Conservation (phyloP, 2,113 vertebrate genomes). For the Erythrocebus patas region DNA sequence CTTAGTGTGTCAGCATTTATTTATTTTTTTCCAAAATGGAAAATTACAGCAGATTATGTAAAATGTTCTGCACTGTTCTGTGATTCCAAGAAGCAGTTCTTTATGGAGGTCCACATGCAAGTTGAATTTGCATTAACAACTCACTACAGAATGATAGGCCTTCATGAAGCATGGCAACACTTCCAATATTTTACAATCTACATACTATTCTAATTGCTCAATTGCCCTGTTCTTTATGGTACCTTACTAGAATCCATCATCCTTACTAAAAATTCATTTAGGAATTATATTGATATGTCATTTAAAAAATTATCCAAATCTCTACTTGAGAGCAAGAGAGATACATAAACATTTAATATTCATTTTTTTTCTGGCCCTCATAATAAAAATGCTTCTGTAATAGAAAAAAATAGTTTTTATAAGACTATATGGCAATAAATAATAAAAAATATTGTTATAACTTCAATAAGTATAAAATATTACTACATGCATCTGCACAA, state of each 20-base stretch:
- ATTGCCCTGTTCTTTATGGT: constrained; percentile 39
- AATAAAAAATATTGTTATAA: neutral
- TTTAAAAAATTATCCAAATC: neutral
- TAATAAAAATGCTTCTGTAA: neutral
- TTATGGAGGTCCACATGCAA: neutral
- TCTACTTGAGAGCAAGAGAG: neutral
- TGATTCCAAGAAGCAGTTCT: neutral
- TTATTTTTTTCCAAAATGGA: neutral
- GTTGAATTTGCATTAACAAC: constrained; percentile 11
- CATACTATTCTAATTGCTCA: constrained; percentile 19
- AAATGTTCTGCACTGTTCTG: neutral
- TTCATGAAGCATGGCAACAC: constrained; percentile 25
- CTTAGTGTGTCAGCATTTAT: neutral
- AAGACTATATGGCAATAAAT: neutral
- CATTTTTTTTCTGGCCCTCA: neutral
- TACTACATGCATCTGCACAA: neutral
- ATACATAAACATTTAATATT: neutral
- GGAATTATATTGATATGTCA: constrained; percentile 20
- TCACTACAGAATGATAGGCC: neutral
- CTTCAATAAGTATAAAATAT: neutral
- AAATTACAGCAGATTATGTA: neutral
- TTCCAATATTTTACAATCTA: constrained; percentile 38
- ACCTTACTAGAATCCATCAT: constrained; percentile 18
- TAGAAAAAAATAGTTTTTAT: neutral
- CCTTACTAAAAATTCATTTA: constrained; percentile 23